Conservation (phyloP, 2,888 invertebrate genomes). For the Drosophila buzzatii region DNA sequence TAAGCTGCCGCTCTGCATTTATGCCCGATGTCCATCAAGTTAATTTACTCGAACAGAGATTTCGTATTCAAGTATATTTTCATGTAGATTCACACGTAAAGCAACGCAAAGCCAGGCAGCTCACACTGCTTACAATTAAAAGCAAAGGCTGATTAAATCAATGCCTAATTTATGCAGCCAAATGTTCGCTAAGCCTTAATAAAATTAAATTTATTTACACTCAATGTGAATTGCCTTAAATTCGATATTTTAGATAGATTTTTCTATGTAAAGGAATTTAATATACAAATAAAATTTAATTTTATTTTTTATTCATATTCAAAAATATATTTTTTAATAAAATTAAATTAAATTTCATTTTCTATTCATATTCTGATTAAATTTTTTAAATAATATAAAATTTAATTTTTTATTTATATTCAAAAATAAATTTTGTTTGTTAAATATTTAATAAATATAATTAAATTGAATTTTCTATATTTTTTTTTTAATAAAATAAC, state of each 20-base stretch:
- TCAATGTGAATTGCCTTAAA: constrained; percentile 38
- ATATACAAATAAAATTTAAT: not conserved
- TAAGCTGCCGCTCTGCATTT: not conserved
- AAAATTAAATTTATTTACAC: constrained; percentile 34
- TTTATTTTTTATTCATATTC: no score
- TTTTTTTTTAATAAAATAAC: no score
- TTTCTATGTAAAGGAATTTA: not conserved
- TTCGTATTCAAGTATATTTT: constrained; percentile 16
- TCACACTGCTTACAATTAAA: constrained; percentile 39
- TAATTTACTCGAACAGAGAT: not conserved
- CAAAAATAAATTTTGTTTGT: no score
- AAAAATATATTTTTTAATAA: no score
- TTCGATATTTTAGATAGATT: not conserved
- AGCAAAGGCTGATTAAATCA: constrained; percentile 64
- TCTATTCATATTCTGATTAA: not conserved
- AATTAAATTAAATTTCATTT: no score
- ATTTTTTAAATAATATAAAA: no score
- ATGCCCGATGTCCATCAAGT: not conserved
- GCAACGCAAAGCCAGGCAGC: not conserved
- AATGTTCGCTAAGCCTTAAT: constrained; percentile 24
- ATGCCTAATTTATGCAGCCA: constrained; percentile 66
- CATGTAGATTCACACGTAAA: constrained; percentile 6
- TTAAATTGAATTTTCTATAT: not conserved
- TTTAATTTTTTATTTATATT: no score
- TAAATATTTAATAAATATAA: no score